These are phyloP conservation scores for Cydia pomonella DNA, from an alignment of 1,140 invertebrate genomes.

Conservation along the genomic window DNA sequence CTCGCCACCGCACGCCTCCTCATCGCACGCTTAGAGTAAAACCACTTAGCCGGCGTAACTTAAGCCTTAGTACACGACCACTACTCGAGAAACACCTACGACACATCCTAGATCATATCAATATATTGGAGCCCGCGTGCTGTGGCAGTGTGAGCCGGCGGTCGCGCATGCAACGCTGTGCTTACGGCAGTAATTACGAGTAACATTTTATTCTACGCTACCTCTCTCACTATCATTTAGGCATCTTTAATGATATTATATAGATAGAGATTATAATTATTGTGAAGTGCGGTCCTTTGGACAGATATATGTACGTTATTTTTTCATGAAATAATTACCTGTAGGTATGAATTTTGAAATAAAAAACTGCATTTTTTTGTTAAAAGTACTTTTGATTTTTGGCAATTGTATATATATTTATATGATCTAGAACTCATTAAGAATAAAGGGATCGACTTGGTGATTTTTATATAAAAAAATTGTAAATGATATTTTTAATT, in stretches of 20 bases:
- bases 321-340: conserved; percentile 41
- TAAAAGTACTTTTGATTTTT: conserved; percentile 41
- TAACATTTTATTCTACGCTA: conserved; percentile 71
- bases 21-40: conserved; percentile 51
- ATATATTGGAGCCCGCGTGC: conserved; percentile 70
- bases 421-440: conserved; percentile 79
- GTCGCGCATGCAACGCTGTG: conserved; percentile 46
- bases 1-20: conserved; percentile 39
- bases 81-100: conserved; percentile 79
- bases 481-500: not conserved
- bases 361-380: conserved; percentile 1
- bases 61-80: conserved; percentile 77
- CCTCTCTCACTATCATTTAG: conserved; percentile 75
- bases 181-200: conserved; percentile 55
- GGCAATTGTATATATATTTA: conserved; percentile 68
- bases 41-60: conserved; percentile 74
- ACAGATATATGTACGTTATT: conserved; percentile 47
- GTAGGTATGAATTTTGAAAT: conserved; percentile 34
- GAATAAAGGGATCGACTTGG: conserved; percentile 53
- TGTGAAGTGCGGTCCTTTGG: conserved; percentile 50
- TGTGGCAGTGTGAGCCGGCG: conserved; percentile 64
- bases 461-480: conserved; percentile 14
- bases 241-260: conserved; percentile 65
- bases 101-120: conserved; percentile 80
- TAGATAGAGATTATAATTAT: conserved; percentile 63